Conservation (phyloP, 2,797 vertebrate genomes). For the Mus minutoides region DNA sequence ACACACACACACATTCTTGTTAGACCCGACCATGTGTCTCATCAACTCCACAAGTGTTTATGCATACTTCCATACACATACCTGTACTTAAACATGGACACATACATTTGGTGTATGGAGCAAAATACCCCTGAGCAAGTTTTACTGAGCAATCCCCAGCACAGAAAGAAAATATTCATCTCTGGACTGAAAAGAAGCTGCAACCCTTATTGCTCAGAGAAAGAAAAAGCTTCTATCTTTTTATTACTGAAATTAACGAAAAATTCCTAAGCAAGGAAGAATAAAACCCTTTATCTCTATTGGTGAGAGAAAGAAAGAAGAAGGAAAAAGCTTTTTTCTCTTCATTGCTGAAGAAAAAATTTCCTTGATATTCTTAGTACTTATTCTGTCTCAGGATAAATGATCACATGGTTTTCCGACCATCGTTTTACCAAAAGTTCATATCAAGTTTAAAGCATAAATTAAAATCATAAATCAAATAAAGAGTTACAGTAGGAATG, state of each 20-base stretch:
- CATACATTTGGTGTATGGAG: neutral
- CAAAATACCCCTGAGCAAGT: neutral
- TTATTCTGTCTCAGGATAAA: neutral
- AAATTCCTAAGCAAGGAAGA: neutral
- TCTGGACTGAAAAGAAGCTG: neutral
- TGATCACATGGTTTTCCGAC: neutral
- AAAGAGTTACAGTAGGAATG: neutral
- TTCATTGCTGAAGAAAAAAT: neutral
- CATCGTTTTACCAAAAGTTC: neutral
- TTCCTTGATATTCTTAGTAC: neutral
- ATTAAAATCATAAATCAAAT: neutral
- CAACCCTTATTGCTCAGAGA: neutral
- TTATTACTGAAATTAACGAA: neutral
- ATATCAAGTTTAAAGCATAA: neutral
- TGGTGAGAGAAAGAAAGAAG: neutral
- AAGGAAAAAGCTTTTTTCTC: neutral
- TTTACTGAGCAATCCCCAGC: neutral
- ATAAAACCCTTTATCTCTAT: neutral
- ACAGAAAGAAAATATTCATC: neutral
- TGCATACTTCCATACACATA: neutral
- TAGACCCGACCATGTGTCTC: neutral
- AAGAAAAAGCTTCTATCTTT: neutral
- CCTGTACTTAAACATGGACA: no score
- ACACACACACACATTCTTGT: no score
- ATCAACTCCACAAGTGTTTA: neutral